phyloP scores from a whole-genome alignment of 2,113 vertebrate genomes.

The Neodon shergylaensis region DNA sequence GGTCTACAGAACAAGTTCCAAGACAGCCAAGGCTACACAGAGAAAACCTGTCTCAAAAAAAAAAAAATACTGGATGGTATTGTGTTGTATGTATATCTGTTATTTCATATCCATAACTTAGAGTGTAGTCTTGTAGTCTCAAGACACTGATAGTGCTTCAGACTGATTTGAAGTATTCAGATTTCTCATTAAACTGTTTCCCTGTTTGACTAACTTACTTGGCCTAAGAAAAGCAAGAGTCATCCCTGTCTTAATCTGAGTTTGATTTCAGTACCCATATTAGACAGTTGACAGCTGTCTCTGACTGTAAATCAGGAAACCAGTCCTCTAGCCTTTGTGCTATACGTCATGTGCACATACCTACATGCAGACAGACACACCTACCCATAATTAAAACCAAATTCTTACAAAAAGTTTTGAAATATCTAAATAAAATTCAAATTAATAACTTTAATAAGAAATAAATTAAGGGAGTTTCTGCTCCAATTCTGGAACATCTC shows the following conservation, averaged over 20 bases:
- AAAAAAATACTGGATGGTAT: not conserved
- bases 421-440: conserved; percentile 53
- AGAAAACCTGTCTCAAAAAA: not conserved
- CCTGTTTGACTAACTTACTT: not conserved
- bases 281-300: not conserved
- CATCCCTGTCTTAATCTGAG: not conserved
- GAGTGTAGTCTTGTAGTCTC: not conserved
- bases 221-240: not conserved
- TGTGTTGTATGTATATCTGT: not conserved
- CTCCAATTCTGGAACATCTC: not conserved
- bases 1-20: not conserved
- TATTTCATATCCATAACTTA: not conserved
- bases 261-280: not conserved
- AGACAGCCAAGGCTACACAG: not conserved
- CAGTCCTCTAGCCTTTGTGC: not conserved
- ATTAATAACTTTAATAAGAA: conserved; percentile 23
- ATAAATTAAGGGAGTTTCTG: not conserved
- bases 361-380: not conserved
- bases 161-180: not conserved
- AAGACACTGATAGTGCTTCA: conserved; percentile 12
- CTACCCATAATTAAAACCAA: not conserved
- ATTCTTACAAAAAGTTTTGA: not conserved
- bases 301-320: not conserved
- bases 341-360: not conserved
- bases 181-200: conserved; percentile 46